A percentile compares a stretch with the other conserved stretches of the same genome.
These are phyloP conservation scores for Cirrhinus mrigala DNA, from an alignment of 2,797 vertebrate genomes.

Conservation along the genomic window DNA sequence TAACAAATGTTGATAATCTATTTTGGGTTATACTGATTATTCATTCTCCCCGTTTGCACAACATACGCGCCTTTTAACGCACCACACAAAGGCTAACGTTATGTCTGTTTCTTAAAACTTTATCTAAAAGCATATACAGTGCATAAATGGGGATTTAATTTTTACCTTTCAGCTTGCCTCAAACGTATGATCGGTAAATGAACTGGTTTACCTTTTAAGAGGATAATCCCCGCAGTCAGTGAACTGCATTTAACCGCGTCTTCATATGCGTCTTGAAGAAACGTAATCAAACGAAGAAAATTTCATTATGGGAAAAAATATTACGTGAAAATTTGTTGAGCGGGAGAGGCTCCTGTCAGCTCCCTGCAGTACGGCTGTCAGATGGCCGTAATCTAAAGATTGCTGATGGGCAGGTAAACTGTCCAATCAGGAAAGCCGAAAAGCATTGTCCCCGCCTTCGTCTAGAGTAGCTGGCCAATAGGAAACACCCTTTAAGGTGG, in stretches of 20 bases:
- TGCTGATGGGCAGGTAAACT: slow-evolving; percentile 45
- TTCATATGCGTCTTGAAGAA: slow-evolving; percentile 20
- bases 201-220: slow-evolving; percentile 48
- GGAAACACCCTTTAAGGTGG: background rate
- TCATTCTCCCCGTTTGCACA: background rate
- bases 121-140: background rate
- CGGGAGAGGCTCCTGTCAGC: slow-evolving; percentile 68
- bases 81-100: background rate
- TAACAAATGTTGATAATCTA: background rate
- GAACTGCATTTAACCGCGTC: slow-evolving; percentile 2
- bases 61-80: background rate
- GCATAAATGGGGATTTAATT: background rate
- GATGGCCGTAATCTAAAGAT: slow-evolving; percentile 41
- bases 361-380: slow-evolving; percentile 66
- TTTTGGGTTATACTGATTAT: background rate
- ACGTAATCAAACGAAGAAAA: background rate
- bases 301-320: slow-evolving; percentile 38
- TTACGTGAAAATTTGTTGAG: slow-evolving; percentile 31
- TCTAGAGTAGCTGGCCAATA: slow-evolving; percentile 21
- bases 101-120: background rate
- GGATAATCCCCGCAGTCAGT: slow-evolving; percentile 32
- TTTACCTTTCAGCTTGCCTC: background rate
- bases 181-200: background rate
- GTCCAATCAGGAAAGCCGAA: slow-evolving; percentile 68
- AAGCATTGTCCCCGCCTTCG: background rate